Evolutionary conservation across 53 echinoderm and acorn worm genomes (phyloP), one percentile per base, ranked within the genome.

Genomic region (Hippasteria phrygiana): DNA sequence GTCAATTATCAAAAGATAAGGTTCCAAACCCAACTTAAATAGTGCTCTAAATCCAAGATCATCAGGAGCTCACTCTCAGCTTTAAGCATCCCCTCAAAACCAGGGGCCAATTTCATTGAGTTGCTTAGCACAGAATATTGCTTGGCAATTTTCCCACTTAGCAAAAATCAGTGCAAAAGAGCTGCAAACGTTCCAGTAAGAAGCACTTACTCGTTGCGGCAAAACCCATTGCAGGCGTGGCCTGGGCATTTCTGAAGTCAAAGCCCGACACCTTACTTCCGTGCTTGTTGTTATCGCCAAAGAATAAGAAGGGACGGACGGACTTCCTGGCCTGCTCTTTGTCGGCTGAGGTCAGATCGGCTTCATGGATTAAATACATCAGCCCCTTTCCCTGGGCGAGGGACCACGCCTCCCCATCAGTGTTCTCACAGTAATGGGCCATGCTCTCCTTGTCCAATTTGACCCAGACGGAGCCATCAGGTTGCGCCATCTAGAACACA

Each of bases 401-500:
- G 36, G 97, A 93, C 97, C 97, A 97, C 12, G 97, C 97, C 42
- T 97, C 97, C 4, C 90, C 95, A 29, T 97, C 94, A 20, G 92
- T 97, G 77, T 92, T 95, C 91, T 97, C 97, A 89, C 97, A 97
- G 91, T 95, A 97, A 43, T 92, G 94, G 31, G 90, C 85, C 91
- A 97, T 97, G 73, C 93, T 91, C 43, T 95, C 94, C 83, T 93
- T 89, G 89, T 97, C 97, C 27, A 97, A 77, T 65, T 95, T 93
- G 17, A 97, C 97, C 97, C 97, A 97, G 32, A 92, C 51, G 5
- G 91, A 85, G 13, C 97, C 95, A 74, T 95, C 97, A 39, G 54
- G 55, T 22, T 71, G 66, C 17, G 71, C 77, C 56, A 91, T 79
- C 91, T 91, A 27, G 18, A 10, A 1, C 36, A 10, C 8, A 4